Percentiles rank a stretch among this genome's conserved stretches.
phyloP scores from a whole-genome alignment of 2,113 vertebrate species.

The Chinchilla lanigera region DNA sequence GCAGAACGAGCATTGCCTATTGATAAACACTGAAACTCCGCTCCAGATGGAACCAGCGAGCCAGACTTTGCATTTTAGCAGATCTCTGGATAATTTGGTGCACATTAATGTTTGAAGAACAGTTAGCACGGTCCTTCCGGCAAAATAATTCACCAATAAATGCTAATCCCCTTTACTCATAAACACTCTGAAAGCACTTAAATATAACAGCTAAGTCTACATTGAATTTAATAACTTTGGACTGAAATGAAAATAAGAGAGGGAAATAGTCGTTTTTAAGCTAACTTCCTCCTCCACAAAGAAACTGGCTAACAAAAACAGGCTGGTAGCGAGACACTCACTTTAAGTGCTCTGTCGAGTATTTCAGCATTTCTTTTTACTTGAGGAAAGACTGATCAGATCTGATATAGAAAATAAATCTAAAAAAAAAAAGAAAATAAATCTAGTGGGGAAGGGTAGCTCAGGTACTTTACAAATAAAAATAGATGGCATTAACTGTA shows the following conservation, averaged over 20 bases:
- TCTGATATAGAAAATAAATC: background rate
- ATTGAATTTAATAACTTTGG: slow-evolving; percentile 34
- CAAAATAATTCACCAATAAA: background rate
- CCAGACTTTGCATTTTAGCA: background rate
- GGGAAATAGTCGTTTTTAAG: background rate
- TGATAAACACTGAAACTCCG: background rate
- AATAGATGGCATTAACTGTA: background rate
- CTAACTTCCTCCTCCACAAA: background rate
- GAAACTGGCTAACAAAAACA: background rate
- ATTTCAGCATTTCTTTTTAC: background rate
- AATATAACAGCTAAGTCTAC: slow-evolving; percentile 7
- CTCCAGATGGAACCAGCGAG: background rate
- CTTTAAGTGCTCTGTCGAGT: background rate
- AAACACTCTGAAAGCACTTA: slow-evolving; percentile 22
- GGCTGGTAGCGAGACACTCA: background rate
- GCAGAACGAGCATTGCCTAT: background rate
- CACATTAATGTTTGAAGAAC: background rate
- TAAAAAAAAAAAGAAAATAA: too few relatives aligned
- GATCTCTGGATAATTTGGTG: background rate
- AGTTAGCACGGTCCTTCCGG: background rate
- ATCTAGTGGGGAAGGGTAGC: background rate
- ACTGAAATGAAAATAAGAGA: background rate
- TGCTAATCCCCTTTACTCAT: background rate
- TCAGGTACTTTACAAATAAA: background rate
- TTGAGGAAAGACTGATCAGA: background rate